Percentiles rank a stretch among this genome's conserved stretches.
Conservation (phyloP, 2,797 vertebrate species). For the Chelonia mydas region DNA sequence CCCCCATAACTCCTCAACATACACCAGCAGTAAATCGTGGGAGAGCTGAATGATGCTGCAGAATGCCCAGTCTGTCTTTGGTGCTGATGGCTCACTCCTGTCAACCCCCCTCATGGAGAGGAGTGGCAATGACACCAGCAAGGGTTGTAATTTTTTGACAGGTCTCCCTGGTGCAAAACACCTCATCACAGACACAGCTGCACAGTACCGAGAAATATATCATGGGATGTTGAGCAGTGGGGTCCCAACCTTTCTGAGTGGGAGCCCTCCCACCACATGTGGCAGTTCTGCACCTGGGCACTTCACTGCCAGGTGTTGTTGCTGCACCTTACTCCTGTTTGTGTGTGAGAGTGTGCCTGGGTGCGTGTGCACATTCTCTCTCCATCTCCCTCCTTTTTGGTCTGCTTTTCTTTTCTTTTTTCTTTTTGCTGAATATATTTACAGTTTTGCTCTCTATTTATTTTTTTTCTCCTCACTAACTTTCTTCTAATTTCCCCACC, state of each 20-base stretch:
- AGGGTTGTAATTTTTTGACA: not conserved
- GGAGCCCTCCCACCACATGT: not conserved
- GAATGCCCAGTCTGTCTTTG: not conserved
- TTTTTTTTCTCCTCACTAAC: not conserved
- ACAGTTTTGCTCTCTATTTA: not conserved
- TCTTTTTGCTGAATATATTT: not conserved
- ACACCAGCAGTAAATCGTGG: not conserved
- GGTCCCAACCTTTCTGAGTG: not conserved
- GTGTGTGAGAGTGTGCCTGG: too few relatives aligned
- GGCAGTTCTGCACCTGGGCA: not conserved
- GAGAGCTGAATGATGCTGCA: not conserved
- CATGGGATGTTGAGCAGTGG: not conserved
- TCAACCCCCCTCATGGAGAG: not conserved
- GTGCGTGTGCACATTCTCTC: not conserved
- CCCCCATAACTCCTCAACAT: not conserved
- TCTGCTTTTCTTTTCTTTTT: not conserved
- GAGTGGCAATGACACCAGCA: not conserved
- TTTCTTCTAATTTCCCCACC: not conserved
- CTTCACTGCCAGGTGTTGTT: too few relatives aligned
- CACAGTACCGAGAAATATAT: not conserved
- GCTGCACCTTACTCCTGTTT: too few relatives aligned
- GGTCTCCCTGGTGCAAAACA: not conserved
- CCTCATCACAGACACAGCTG: not conserved
- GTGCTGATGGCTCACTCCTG: not conserved
- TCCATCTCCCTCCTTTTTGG: not conserved